Percentiles rank a stretch among this genome's conserved stretches.
These are phyloP conservation scores for Mormoops blainvillei DNA, from an alignment of 2,113 vertebrate species.

Conservation along the genomic window DNA sequence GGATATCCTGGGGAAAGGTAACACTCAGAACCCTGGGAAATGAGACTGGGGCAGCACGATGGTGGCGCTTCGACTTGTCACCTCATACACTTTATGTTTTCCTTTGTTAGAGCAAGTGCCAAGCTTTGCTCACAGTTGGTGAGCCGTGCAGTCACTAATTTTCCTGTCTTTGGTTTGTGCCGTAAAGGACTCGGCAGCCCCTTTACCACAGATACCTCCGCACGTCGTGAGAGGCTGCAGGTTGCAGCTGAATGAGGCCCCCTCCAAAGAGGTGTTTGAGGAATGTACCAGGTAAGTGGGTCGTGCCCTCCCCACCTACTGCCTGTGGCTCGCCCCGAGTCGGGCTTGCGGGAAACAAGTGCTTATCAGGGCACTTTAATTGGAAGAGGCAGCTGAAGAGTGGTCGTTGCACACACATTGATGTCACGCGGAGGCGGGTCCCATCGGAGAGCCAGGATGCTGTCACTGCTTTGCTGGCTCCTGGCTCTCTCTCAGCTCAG, in stretches of 20 bases:
- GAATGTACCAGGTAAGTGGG: constrained; percentile 87
- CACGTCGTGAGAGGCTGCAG: constrained; percentile 83
- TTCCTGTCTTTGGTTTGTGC: constrained; percentile 6
- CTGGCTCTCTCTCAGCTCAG: neutral
- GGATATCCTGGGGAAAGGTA: neutral
- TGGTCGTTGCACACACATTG: accelerated
- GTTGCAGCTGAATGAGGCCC: constrained; percentile 84
- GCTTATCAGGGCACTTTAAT: neutral
- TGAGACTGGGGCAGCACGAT: too few species aligned
- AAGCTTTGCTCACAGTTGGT: neutral
- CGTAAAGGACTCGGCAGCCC: constrained; percentile 76
- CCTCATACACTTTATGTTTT: neutral
- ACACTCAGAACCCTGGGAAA: neutral
- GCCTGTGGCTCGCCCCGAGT: neutral
- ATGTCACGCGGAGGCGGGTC: neutral
- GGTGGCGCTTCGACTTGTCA: neutral
- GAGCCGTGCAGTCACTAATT: constrained; percentile 24
- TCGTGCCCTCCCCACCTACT: neutral
- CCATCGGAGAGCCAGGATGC: accelerated
- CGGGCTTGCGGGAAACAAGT: neutral
- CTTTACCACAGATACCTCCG: constrained; percentile 87
- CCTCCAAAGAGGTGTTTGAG: constrained; percentile 88
- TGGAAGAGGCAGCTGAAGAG: neutral
- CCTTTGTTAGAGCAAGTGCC: neutral
- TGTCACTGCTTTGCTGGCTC: neutral